Conservation (phyloP, 2,888 invertebrate species). For the Liodrosophila aerea region DNA sequence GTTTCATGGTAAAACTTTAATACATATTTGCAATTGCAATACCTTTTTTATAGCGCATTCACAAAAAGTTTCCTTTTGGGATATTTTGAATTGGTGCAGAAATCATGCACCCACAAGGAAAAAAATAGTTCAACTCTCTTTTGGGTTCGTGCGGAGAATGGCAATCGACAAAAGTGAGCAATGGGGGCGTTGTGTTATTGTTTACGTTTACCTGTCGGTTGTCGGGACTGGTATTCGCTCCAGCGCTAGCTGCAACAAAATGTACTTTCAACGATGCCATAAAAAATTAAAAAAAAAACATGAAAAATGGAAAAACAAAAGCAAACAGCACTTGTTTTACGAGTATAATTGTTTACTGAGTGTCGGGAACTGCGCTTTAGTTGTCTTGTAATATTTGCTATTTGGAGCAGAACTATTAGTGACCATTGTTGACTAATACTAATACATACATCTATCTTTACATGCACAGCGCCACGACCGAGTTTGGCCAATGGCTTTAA, state of each 20-base stretch:
- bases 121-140: too few relatives aligned
- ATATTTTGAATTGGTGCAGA: too few relatives aligned
- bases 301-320: slow-evolving; percentile 26
- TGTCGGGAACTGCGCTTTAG: slow-evolving; percentile 71
- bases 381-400: slow-evolving; percentile 66
- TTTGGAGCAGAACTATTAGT: slow-evolving; percentile 71
- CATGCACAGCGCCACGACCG: slow-evolving; percentile 59
- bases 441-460: slow-evolving; percentile 17
- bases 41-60: too few relatives aligned
- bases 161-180: slow-evolving; percentile 10
- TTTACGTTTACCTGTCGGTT: background rate
- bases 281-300: too few relatives aligned
- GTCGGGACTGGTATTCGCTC: slow-evolving; percentile 36
- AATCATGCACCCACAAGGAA: too few relatives aligned
- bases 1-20: too few relatives aligned
- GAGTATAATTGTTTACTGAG: slow-evolving; percentile 25
- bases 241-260: slow-evolving; percentile 28
- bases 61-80: too few relatives aligned
- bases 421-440: slow-evolving; percentile 60
- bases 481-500: slow-evolving; percentile 71
- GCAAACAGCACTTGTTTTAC: slow-evolving; percentile 40
- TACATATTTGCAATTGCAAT: too few relatives aligned
- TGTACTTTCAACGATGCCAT: slow-evolving; percentile 27
- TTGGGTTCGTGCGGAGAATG: background rate
- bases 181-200: background rate